Conservation (phyloP, 2,888 invertebrate genomes). For the Agrochola lota region DNA sequence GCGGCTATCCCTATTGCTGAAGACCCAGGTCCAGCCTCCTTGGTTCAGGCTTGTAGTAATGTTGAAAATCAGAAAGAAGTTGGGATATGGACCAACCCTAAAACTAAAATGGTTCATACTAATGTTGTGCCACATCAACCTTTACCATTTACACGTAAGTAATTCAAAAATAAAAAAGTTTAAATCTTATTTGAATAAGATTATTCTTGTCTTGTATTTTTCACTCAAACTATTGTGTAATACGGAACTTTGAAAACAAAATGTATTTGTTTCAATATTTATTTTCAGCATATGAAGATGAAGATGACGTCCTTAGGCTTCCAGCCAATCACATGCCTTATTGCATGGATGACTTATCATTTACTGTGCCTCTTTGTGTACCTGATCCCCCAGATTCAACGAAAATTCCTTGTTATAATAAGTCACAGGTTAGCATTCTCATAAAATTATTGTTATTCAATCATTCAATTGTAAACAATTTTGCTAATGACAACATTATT, state of each 20-base stretch:
- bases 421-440: slow-evolving; percentile 87
- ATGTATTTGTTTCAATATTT: slow-evolving; percentile 1
- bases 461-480: neutral
- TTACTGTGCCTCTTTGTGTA: slow-evolving; percentile 90
- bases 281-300: slow-evolving; percentile 92
- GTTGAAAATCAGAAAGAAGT: slow-evolving; percentile 88
- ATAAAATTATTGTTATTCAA: neutral
- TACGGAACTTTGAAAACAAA: neutral
- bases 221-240: neutral
- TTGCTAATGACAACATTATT: slow-evolving; percentile 1
- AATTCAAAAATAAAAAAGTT: neutral
- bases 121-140: slow-evolving; percentile 87
- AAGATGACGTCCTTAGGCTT: slow-evolving; percentile 84
- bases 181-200: neutral
- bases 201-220: neutral
- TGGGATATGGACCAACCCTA: slow-evolving; percentile 89
- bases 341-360: slow-evolving; percentile 89
- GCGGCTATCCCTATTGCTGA: slow-evolving; percentile 78
- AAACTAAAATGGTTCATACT: slow-evolving; percentile 87
- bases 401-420: slow-evolving; percentile 93
- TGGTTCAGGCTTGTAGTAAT: slow-evolving; percentile 85
- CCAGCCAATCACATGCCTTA: slow-evolving; percentile 86
- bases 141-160: slow-evolving; percentile 87
- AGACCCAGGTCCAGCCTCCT: slow-evolving; percentile 84
- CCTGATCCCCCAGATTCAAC: slow-evolving; percentile 92